Conservation (phyloP, 1,140 invertebrate species). For the Nephila pilipes region DNA sequence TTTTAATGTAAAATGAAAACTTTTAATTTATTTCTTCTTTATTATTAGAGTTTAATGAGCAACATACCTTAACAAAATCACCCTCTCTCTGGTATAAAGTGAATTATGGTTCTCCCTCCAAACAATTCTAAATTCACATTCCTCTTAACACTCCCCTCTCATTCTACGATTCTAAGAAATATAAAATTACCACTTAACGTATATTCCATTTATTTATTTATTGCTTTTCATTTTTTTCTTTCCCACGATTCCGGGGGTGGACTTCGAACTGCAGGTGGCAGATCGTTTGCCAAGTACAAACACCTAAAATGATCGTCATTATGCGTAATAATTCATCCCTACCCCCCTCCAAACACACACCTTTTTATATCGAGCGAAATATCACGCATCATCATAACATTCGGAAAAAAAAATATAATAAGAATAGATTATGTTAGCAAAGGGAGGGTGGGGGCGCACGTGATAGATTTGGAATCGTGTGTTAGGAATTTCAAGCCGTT, state of each 20-base stretch:
- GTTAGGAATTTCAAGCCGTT: constrained; percentile 1
- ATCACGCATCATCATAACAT: constrained; percentile 65
- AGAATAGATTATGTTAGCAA: background rate
- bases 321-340: constrained; percentile 64
- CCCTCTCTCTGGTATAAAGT: no score
- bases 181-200: constrained; percentile 30
- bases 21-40: no score
- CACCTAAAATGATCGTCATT: constrained; percentile 68
- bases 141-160: background rate
- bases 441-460: background rate
- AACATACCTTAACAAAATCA: no score
- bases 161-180: background rate
- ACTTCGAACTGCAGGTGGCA: background rate
- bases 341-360: background rate
- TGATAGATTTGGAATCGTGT: constrained; percentile 71
- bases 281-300: constrained; percentile 60
- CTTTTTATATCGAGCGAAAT: constrained; percentile 25
- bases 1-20: no score
- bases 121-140: background rate
- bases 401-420: constrained; percentile 22
- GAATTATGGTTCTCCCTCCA: background rate
- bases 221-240: constrained; percentile 1
- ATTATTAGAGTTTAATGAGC: no score
- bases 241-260: background rate
- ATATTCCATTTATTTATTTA: constrained; percentile 8